Evolutionary conservation across 2,888 invertebrate species (phyloP).

Genomic region (Euplagia quadripunctaria): DNA sequence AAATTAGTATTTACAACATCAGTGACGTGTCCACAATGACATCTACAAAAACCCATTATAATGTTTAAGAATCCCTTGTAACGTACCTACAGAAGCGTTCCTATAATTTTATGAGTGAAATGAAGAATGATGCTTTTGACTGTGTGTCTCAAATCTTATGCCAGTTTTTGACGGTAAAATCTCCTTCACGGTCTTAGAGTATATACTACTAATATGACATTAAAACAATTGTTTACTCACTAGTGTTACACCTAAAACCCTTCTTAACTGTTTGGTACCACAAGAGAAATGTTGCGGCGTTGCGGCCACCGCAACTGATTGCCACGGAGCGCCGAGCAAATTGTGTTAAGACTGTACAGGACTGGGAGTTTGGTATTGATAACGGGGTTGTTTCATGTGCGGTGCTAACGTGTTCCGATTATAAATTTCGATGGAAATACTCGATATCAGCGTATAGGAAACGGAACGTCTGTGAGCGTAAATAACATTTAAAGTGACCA

Average conservation of each 20-base stretch:
- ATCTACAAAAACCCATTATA: too few species aligned
- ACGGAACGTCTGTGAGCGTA: neutral
- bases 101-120: neutral
- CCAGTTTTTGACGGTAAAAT: too few species aligned
- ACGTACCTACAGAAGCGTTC: neutral
- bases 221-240: neutral
- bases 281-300: neutral
- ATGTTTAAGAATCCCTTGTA: neutral
- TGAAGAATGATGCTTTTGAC: neutral
- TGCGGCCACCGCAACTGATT: slow-evolving; percentile 31
- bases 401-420: neutral
- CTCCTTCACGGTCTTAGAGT: neutral
- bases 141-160: neutral
- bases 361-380: neutral
- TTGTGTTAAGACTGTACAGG: slow-evolving; percentile 36
- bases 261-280: neutral
- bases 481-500: neutral
- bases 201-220: neutral
- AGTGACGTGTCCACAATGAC: too few species aligned
- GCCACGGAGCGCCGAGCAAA: slow-evolving; percentile 26
- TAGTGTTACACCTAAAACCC: neutral
- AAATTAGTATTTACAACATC: too few species aligned
- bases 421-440: neutral
- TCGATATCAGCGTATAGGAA: neutral
- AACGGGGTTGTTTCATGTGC: neutral